A percentile compares a stretch with the other conserved stretches of the same genome.
Conservation (phyloP, 2,797 vertebrate species). For the Erpetoichthys calabaricus region DNA sequence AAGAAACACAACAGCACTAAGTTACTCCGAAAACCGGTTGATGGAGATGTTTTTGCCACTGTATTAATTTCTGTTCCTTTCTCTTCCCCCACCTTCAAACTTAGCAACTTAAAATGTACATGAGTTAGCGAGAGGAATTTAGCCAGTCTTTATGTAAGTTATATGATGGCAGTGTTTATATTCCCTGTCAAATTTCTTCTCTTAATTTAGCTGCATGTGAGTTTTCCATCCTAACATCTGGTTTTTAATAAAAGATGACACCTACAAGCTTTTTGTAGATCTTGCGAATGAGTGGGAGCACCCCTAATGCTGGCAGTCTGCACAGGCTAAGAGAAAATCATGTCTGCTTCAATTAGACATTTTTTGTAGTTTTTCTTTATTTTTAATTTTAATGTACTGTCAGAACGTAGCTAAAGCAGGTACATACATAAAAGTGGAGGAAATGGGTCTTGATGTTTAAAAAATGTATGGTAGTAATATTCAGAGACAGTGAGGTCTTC, state of each 20-base stretch:
- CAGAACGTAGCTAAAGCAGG: too few species aligned
- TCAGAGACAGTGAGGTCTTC: too few species aligned
- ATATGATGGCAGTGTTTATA: conserved; percentile 47
- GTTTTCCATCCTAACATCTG: conserved; percentile 53
- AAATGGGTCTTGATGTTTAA: too few species aligned
- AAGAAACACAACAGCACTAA: too few species aligned
- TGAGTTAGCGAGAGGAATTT: conserved; percentile 48
- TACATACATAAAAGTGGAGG: too few species aligned
- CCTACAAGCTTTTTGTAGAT: conserved; percentile 43
- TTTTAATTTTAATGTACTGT: conserved; percentile 38
- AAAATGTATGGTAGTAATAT: too few species aligned
- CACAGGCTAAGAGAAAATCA: conserved; percentile 39
- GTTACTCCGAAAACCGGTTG: too few species aligned
- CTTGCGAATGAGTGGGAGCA: conserved; percentile 31
- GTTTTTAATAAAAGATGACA: conserved; percentile 57
- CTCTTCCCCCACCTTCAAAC: conserved; percentile 16
- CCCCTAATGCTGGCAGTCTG: conserved; percentile 44
- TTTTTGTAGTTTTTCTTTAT: conserved; percentile 33
- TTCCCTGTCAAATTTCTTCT: conserved; percentile 52
- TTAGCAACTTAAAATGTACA: conserved; percentile 36
- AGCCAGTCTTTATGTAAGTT: conserved; percentile 39
- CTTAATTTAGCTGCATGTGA: conserved; percentile 40
- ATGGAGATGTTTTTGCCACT: too few species aligned
- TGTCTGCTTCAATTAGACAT: conserved; percentile 56
- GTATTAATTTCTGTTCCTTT: conserved; percentile 2